These are phyloP conservation scores for Echinarachnius parma DNA, from an alignment of 53 echinoderm and acorn worm species.

Conservation along the genomic window DNA sequence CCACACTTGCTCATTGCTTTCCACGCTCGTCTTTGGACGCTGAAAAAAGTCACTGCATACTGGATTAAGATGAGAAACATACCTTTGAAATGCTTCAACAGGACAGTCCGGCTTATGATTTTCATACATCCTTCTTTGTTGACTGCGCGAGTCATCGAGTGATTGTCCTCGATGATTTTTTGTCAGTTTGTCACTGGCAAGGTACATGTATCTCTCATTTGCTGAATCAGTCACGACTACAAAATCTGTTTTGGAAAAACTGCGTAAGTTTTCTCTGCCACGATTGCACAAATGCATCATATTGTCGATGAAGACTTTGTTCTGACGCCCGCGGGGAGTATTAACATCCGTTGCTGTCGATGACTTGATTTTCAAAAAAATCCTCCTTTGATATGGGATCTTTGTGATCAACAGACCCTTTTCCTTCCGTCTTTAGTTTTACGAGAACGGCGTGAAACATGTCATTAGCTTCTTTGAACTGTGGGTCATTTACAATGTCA, in stretches of 20 bases:
- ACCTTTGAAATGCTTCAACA: slow-evolving; percentile 28
- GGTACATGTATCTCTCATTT: slow-evolving; percentile 15
- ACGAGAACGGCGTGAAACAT: not conserved
- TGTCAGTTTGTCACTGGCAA: slow-evolving; percentile 23
- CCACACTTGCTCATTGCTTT: slow-evolving; percentile 11
- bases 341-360: slow-evolving; percentile 5
- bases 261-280: slow-evolving; percentile 6
- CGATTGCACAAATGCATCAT: slow-evolving; percentile 44
- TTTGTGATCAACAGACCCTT: slow-evolving; percentile 3
- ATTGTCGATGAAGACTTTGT: slow-evolving; percentile 4
- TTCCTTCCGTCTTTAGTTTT: not conserved
- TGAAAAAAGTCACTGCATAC: slow-evolving; percentile 28
- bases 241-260: not conserved
- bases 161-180: slow-evolving; percentile 25
- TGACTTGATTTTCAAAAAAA: slow-evolving; percentile 18
- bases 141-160: slow-evolving; percentile 33
- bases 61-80: slow-evolving; percentile 42
- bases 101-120: slow-evolving; percentile 39
- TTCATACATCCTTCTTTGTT: slow-evolving; percentile 48
- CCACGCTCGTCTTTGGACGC: slow-evolving; percentile 27
- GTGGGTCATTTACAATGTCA: not conserved
- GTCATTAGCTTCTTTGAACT: not conserved
- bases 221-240: not conserved
- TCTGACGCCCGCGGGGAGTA: slow-evolving; percentile 41
- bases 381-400: slow-evolving; percentile 15